phyloP scores from a whole-genome alignment of 2,888 invertebrate genomes.

The Hyppa rectilinea region DNA sequence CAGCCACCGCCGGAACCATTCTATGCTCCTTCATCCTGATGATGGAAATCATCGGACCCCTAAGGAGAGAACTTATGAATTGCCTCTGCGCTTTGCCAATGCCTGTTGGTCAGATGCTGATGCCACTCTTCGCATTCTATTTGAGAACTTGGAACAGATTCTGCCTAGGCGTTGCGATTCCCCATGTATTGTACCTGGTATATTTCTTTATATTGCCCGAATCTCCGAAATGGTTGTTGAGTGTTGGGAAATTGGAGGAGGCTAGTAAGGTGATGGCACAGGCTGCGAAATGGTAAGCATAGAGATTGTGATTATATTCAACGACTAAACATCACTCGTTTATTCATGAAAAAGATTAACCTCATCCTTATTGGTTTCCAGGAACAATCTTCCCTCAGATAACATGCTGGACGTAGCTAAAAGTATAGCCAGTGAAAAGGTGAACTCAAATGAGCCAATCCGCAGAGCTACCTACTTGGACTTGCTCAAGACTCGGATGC shows the following conservation, averaged over 20 bases:
- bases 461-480: conserved; percentile 90
- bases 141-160: conserved; percentile 91
- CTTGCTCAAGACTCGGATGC: conserved; percentile 90
- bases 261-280: conserved; percentile 91
- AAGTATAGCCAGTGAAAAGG: conserved; percentile 83
- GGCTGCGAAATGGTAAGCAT: conserved; percentile 87
- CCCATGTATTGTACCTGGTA: conserved; percentile 88
- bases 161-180: conserved; percentile 91
- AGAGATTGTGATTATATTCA: not conserved
- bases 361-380: conserved; percentile 58
- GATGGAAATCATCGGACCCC: conserved; percentile 90
- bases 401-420: conserved; percentile 75
- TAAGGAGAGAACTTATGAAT: conserved; percentile 84
- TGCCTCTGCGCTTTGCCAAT: conserved; percentile 91
- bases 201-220: conserved; percentile 93
- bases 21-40: conserved; percentile 92
- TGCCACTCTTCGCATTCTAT: conserved; percentile 91
- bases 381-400: conserved; percentile 83
- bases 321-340: not conserved
- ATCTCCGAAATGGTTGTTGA: conserved; percentile 94
- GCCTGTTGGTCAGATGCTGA: conserved; percentile 91
- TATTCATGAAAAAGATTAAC: not conserved
- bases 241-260: conserved; percentile 91
- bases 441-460: conserved; percentile 36
- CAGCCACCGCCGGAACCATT: conserved; percentile 94